Conservation (phyloP, 35 echinoderm and acorn worm species). For the Diadema setosum region DNA sequence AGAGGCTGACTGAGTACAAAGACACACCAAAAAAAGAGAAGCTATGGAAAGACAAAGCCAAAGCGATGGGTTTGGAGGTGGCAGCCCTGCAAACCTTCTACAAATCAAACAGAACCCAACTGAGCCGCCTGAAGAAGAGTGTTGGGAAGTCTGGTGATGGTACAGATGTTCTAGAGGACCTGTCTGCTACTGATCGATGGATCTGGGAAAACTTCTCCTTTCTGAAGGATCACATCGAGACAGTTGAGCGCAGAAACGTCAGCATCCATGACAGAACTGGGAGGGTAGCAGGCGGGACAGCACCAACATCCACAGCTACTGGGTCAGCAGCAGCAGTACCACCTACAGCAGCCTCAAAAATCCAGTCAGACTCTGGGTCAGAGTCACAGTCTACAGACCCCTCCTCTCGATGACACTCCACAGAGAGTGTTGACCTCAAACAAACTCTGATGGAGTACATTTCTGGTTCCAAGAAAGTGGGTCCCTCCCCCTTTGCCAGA, state of each 20-base stretch:
- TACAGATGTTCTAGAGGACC: conserved; percentile 21
- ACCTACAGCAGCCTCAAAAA: not conserved
- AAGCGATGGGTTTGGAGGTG: conserved; percentile 31
- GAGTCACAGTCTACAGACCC: conserved; percentile 2
- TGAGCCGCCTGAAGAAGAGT: conserved; percentile 37
- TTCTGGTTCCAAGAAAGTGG: not conserved
- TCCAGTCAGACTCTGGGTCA: not conserved
- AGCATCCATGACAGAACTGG: conserved; percentile 15
- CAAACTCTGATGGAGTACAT: not conserved
- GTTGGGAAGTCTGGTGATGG: conserved; percentile 37
- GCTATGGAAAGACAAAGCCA: conserved; percentile 22
- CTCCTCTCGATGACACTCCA: not conserved
- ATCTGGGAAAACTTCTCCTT: conserved; percentile 31
- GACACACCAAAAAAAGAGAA: conserved; percentile 9
- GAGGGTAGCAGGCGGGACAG: not conserved
- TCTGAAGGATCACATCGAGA: conserved; percentile 36
- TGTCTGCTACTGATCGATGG: conserved; percentile 29
- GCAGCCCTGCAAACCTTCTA: conserved; percentile 16
- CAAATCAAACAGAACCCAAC: conserved; percentile 38
- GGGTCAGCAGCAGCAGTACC: not conserved
- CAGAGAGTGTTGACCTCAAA: not conserved
- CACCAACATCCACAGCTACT: not conserved
- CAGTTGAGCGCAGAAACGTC: conserved; percentile 35
- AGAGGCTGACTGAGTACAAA: conserved; percentile 40
- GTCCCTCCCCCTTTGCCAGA: not conserved